Evolutionary conservation across 2,113 vertebrate genomes (phyloP).

Genomic region (Peromyscus polionotus): DNA sequence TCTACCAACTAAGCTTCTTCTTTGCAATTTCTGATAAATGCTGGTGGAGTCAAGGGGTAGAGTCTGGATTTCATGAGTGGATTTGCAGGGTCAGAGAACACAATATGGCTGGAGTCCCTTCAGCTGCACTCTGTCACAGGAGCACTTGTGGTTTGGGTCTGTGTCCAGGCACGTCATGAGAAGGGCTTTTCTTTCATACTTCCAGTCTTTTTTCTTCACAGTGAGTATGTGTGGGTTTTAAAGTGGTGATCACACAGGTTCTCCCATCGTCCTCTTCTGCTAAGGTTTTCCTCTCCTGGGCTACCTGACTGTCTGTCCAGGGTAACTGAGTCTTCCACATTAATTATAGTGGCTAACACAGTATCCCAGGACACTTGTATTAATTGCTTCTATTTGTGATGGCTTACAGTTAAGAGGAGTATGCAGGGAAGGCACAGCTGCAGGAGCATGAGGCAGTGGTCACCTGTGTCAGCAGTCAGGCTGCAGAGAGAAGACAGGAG

Average conservation of each 20-base stretch:
- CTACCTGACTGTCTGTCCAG: background rate
- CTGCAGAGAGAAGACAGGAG: background rate
- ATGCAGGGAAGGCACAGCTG: background rate
- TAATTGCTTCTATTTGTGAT: background rate
- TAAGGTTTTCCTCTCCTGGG: background rate
- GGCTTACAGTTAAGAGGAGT: background rate
- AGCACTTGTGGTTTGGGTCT: background rate
- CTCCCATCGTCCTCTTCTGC: background rate
- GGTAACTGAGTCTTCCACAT: background rate
- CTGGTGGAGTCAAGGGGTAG: background rate
- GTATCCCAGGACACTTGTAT: background rate
- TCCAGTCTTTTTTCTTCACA: background rate
- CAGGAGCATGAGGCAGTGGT: background rate
- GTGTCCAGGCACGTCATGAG: background rate
- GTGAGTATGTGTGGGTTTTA: background rate
- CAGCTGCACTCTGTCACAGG: background rate
- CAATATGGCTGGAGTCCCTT: background rate
- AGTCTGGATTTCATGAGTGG: background rate
- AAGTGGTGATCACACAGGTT: background rate
- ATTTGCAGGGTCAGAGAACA: background rate
- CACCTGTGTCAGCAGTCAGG: background rate
- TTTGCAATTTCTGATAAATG: background rate
- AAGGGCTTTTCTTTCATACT: background rate
- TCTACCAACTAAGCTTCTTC: background rate
- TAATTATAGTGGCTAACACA: background rate